A percentile compares a stretch with the other conserved stretches of the same genome.
Evolutionary conservation across 2,888 invertebrate species (phyloP).

Genomic region (Margaritifera margaritifera): DNA sequence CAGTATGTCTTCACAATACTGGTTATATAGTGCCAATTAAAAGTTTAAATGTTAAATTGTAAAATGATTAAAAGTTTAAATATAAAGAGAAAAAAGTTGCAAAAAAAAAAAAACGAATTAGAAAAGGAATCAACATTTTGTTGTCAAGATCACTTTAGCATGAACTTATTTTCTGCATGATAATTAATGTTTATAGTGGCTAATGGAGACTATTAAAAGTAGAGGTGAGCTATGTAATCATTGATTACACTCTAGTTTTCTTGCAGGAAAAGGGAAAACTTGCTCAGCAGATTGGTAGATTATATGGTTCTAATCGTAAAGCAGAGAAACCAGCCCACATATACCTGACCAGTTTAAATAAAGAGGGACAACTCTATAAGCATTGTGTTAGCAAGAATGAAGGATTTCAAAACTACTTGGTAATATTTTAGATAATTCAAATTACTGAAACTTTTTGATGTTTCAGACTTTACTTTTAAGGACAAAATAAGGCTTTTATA

Average conservation of each 20-base stretch:
- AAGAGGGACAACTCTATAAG: conserved; percentile 55
- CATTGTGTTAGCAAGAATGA: conserved; percentile 66
- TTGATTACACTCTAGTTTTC: not conserved
- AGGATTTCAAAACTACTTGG: conserved; percentile 66
- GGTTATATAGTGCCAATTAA: no score
- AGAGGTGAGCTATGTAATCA: not conserved
- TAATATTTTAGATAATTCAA: conserved; percentile 18
- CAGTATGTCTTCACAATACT: no score
- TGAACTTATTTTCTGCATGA: not conserved
- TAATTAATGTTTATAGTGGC: not conserved
- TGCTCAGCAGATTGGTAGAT: conserved; percentile 66
- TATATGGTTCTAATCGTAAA: conserved; percentile 68
- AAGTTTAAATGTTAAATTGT: no score
- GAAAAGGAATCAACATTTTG: no score
- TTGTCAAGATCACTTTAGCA: no score
- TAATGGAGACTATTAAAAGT: not conserved
- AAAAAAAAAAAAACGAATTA: no score
- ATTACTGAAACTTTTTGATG: no score
- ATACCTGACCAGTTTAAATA: conserved; percentile 61
- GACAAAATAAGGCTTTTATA: no score
- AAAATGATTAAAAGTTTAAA: no score
- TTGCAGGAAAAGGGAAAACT: conserved; percentile 63
- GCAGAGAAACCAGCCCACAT: conserved; percentile 63
- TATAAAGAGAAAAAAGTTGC: no score
- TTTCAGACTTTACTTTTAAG: no score